Conservation (phyloP, 2,797 vertebrate genomes). For the Delichon dasypus region DNA sequence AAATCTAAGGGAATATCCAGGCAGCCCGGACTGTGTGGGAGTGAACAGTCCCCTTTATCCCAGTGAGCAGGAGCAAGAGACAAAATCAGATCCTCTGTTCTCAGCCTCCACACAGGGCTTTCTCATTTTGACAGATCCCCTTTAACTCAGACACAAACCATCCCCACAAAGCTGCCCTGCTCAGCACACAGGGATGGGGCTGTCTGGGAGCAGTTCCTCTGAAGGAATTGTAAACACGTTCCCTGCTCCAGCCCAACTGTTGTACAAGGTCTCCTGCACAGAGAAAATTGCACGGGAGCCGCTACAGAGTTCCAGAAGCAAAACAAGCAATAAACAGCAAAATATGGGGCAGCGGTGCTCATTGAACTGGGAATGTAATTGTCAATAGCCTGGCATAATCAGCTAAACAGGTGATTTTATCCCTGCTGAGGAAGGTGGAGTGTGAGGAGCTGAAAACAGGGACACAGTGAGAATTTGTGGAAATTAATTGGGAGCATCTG, state of each 20-base stretch:
- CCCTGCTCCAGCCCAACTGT: neutral
- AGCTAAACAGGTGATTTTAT: neutral
- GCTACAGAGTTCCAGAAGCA: neutral
- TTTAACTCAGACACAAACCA: neutral
- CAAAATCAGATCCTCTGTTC: neutral
- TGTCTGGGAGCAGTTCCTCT: neutral
- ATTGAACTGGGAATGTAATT: neutral
- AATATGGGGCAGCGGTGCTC: neutral
- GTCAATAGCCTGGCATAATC: neutral
- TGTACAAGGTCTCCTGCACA: fast-evolving
- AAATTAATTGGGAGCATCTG: neutral
- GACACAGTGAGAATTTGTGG: neutral
- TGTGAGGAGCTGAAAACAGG: neutral
- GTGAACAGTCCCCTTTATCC: neutral
- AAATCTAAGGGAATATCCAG: neutral
- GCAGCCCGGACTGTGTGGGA: neutral
- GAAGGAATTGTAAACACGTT: neutral
- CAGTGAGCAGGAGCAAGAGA: fast-evolving
- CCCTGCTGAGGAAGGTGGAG: neutral
- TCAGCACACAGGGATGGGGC: neutral
- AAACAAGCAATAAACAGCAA: neutral
- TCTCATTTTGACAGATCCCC: neutral
- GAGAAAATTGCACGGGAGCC: neutral
- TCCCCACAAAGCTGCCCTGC: neutral
- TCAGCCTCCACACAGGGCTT: neutral